phyloP scores from a whole-genome alignment of 2,113 vertebrate species.

The Ceyx melanurus region DNA sequence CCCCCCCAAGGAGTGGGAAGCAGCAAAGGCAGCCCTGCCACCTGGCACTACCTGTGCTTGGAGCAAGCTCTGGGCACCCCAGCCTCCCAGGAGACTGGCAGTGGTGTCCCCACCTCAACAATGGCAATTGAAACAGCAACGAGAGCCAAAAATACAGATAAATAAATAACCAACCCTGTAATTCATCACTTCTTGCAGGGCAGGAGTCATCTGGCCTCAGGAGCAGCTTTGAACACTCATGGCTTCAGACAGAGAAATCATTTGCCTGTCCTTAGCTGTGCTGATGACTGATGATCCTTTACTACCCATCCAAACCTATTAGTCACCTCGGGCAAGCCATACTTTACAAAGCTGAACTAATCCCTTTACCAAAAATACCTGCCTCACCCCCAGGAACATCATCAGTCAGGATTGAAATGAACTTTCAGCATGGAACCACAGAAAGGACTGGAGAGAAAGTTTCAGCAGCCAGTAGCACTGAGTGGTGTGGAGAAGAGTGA shows the following conservation, averaged over 20 bases:
- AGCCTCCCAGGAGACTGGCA: neutral
- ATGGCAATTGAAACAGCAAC: neutral
- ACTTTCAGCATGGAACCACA: neutral
- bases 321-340: neutral
- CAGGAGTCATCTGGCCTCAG: neutral
- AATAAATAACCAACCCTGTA: neutral
- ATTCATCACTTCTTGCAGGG: neutral
- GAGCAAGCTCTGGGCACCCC: neutral
- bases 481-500: rapidly evolving
- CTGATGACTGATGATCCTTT: neutral
- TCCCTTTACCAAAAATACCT: neutral
- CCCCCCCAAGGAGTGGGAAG: neutral
- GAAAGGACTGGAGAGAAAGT: neutral
- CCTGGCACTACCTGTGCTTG: neutral
- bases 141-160: neutral
- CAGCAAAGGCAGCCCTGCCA: neutral
- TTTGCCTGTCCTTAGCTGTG: neutral
- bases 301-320: neutral
- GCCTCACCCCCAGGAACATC: slow-evolving; percentile 20
- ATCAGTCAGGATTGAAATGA: slow-evolving; percentile 14
- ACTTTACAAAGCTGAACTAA: slow-evolving; percentile 38
- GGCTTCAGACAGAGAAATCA: neutral
- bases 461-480: neutral
- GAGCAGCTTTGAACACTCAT: neutral
- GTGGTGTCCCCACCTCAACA: rapidly evolving